Evolutionary conservation across 2,113 vertebrate genomes (phyloP).

Genomic region (Amphilophus citrinellus): DNA sequence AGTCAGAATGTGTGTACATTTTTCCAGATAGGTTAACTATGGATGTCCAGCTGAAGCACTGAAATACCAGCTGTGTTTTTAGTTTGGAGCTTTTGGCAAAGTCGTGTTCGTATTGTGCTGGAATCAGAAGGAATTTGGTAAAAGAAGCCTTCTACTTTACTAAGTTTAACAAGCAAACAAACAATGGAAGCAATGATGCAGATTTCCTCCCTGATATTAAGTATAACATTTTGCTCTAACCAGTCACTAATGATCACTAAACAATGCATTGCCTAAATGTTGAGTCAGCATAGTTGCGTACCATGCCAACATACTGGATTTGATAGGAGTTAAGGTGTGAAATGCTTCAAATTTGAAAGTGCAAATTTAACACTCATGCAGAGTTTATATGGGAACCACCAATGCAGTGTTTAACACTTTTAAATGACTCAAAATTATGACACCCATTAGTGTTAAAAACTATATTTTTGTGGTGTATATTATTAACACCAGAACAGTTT

Average conservation of each 20-base stretch:
- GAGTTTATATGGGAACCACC: too few relatives aligned
- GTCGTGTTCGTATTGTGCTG: background rate
- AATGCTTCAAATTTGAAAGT: background rate
- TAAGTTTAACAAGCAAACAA: background rate
- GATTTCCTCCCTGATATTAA: fast-evolving
- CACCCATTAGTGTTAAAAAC: background rate
- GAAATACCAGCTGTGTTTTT: background rate
- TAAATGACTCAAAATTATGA: background rate
- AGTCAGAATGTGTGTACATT: background rate
- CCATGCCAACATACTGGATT: background rate
- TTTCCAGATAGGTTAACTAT: background rate
- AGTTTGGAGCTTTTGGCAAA: background rate
- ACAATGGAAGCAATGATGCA: background rate
- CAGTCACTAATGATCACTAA: background rate
- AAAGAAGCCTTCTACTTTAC: background rate
- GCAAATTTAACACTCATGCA: too few relatives aligned
- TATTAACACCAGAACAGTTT: background rate
- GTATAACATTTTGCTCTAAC: background rate
- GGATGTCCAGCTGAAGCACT: background rate
- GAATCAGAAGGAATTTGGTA: background rate
- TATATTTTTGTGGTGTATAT: background rate
- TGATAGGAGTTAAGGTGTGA: background rate
- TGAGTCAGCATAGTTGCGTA: background rate
- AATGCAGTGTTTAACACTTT: background rate
- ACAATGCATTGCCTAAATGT: fast-evolving